These are phyloP conservation scores for Leucophenga maculata DNA, from an alignment of 2,888 invertebrate genomes.

Conservation along the genomic window DNA sequence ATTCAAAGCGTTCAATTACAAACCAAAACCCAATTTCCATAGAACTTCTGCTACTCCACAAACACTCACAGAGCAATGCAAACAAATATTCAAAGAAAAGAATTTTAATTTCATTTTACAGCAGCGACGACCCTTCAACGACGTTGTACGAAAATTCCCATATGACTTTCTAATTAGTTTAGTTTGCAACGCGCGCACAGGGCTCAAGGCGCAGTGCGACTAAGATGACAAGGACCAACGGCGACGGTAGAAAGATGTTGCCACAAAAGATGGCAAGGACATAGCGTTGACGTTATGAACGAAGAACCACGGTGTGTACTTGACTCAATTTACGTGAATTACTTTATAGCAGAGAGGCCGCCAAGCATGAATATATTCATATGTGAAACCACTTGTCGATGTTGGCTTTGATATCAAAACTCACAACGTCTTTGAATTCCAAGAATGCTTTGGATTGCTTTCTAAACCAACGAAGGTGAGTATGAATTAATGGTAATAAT, in stretches of 20 bases:
- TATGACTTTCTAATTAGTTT: conserved; percentile 65
- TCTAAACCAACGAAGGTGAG: background rate
- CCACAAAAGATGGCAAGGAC: conserved; percentile 35
- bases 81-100: background rate
- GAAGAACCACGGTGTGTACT: conserved; percentile 46
- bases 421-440: conserved; percentile 60
- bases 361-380: conserved; percentile 25
- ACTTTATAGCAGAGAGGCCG: conserved; percentile 20
- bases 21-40: too few relatives aligned
- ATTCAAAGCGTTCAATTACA: too few relatives aligned
- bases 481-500: background rate
- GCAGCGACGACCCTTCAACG: conserved; percentile 31
- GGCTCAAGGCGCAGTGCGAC: background rate
- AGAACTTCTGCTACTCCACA: too few relatives aligned
- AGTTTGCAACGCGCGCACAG: conserved; percentile 51
- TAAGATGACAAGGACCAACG: background rate
- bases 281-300: conserved; percentile 13
- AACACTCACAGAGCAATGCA: too few relatives aligned
- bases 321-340: conserved; percentile 54
- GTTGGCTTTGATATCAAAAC: conserved; percentile 46
- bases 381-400: conserved; percentile 45
- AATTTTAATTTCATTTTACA: conserved; percentile 40
- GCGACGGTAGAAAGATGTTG: background rate
- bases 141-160: conserved; percentile 40
- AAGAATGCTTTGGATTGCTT: conserved; percentile 47